These are phyloP conservation scores for Procambarus clarkii DNA, from an alignment of 1,140 invertebrate genomes.

Conservation along the genomic window DNA sequence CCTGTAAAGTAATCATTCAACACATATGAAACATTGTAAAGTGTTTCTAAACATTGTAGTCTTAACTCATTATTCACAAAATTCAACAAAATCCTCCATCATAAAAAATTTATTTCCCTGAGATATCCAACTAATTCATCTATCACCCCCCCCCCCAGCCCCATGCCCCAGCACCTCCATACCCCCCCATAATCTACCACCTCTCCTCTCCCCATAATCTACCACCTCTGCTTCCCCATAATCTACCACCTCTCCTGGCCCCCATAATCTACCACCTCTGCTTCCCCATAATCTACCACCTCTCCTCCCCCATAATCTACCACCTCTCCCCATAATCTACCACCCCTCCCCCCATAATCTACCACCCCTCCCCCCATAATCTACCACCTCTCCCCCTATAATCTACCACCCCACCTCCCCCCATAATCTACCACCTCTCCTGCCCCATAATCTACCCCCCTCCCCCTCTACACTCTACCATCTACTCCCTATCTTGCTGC, in stretches of 20 bases:
- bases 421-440: not conserved
- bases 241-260: not conserved
- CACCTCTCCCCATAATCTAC: not conserved
- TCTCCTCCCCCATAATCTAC: too few relatives aligned
- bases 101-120: too few relatives aligned
- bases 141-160: too few relatives aligned
- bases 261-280: not conserved
- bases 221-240: not conserved
- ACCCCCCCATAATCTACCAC: not conserved
- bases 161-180: too few relatives aligned
- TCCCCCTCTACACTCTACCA: not conserved
- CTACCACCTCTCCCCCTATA: not conserved
- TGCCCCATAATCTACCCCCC: not conserved
- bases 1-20: too few relatives aligned
- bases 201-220: not conserved
- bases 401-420: not conserved
- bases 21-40: too few relatives aligned
- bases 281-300: too few relatives aligned
- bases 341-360: not conserved
- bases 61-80: too few relatives aligned
- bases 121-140: too few relatives aligned
- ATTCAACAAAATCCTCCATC: too few relatives aligned
- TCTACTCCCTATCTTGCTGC: not conserved
- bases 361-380: not conserved
- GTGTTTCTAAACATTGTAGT: too few relatives aligned